These are phyloP conservation scores for Drosophila nigrodunni DNA, from an alignment of 1,140 invertebrate species.

Conservation along the genomic window DNA sequence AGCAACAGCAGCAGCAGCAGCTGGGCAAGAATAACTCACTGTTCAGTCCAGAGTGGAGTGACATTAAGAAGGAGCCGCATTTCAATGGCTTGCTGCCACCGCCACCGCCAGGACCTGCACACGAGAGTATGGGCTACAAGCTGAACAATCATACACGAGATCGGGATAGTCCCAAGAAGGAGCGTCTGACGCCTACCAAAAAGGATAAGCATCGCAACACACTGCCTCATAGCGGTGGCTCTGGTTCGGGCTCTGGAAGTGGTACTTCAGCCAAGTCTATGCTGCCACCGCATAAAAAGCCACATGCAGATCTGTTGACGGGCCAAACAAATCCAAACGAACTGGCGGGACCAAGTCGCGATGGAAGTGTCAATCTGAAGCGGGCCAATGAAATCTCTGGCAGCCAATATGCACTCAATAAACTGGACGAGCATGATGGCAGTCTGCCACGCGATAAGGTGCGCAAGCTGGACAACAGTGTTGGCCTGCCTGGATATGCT, in stretches of 20 bases:
- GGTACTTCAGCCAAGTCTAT: constrained; percentile 43
- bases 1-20: constrained; percentile 34
- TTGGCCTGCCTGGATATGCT: constrained; percentile 45
- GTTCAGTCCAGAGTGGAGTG: constrained; percentile 81
- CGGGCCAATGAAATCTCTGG: constrained; percentile 65
- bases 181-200: constrained; percentile 70
- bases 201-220: constrained; percentile 69
- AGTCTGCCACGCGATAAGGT: constrained; percentile 67
- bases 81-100: constrained; percentile 64
- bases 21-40: constrained; percentile 65
- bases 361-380: constrained; percentile 56
- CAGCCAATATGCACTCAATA: constrained; percentile 62
- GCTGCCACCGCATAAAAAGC: constrained; percentile 63
- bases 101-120: constrained; percentile 48
- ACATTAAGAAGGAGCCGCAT: constrained; percentile 71
- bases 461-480: constrained; percentile 69
- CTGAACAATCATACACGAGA: constrained; percentile 69
- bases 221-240: constrained; percentile 9
- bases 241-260: constrained; percentile 6
- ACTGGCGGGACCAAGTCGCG: constrained; percentile 48
- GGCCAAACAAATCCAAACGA: constrained; percentile 44
- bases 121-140: constrained; percentile 60
- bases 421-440: constrained; percentile 68
- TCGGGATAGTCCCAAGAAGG: constrained; percentile 71
- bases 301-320: constrained; percentile 17